Evolutionary conservation across 2,113 vertebrate species (phyloP), one percentile per base, ranked within the genome.

Genomic region (Nerophis lumbriciformis): DNA sequence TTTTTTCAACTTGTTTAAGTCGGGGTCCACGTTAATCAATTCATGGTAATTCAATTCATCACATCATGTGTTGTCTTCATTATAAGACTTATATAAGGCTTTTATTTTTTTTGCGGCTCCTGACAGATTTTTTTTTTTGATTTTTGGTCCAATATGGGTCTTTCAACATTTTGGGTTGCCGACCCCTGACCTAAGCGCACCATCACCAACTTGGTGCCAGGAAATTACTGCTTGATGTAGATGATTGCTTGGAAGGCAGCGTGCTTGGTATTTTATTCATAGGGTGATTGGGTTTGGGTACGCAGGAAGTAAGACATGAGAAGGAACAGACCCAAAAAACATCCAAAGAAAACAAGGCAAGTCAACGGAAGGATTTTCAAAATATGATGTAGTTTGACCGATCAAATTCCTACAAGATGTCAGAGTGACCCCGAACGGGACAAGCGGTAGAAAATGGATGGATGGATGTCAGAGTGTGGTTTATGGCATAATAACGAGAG

Each of bases 341-440:
- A 15, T 50, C 16, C 4, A 50, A 7, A 50, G 8, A 50, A 51
- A 51, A 16, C 19, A 21, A n/a, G 49, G 9, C 10, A 19, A 50
- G 0, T 50, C 15, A 15, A 19, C 16, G 4, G 7, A 48, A 14
- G 11, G 13, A 48, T 48, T 12, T 48, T 52, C 2, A 53, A 19
- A 19, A 8, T n/a, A 42, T 44, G 48, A 54, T 35, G 37, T 14
- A 56, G 48, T 28, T 53, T 56, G 50, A 14, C 19, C 21, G 59
- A 60, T 75, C 60, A 78, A 70, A 76, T 73, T 37, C 59, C 19
- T 58, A 48, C 53, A 50, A 61, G 62, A 64, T 64, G 72, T 73
- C 28, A 28, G 28, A 28, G 28, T 28, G 28, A 28, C 28, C 28
- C 28, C 28, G 4, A 28, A 28, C 28, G 28, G 28, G 28, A 28